A percentile compares a stretch with the other conserved stretches of the same genome.
These are phyloP conservation scores for Catharus fuscescens DNA, from an alignment of 2,113 vertebrate species.

Conservation along the genomic window DNA sequence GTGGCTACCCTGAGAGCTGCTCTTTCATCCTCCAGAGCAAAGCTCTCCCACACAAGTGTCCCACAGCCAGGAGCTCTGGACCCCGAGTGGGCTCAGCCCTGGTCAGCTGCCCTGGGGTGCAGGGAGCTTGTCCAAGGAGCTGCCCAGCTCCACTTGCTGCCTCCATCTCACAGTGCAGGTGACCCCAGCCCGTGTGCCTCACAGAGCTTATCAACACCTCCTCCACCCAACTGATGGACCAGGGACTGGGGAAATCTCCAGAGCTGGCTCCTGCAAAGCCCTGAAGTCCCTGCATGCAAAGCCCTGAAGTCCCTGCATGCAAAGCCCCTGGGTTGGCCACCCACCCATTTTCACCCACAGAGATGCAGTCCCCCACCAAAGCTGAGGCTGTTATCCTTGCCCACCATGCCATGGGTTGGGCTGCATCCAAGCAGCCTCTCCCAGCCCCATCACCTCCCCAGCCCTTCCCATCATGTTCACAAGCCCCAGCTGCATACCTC, in stretches of 20 bases:
- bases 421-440: not conserved
- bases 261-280: not conserved
- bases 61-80: not conserved
- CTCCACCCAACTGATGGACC: rapidly evolving
- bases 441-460: not conserved
- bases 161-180: rapidly evolving
- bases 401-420: rapidly evolving
- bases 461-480: not conserved
- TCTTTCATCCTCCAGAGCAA: not conserved
- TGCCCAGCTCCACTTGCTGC: not conserved
- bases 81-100: rapidly evolving
- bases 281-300: not conserved
- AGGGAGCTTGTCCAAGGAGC: not conserved
- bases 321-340: not conserved
- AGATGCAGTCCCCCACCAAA: not conserved
- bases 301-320: too few species aligned
- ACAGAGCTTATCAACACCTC: not conserved
- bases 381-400: rapidly evolving
- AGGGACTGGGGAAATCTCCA: not conserved
- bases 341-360: not conserved
- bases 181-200: rapidly evolving
- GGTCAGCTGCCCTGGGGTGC: rapidly evolving
- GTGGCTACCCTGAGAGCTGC: not conserved
- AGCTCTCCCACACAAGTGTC: not conserved
- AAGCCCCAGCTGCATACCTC: not conserved